Base-by-base conservation (phyloP, 2,113 vertebrate genomes). In the Marmota flaviventris region DNA sequence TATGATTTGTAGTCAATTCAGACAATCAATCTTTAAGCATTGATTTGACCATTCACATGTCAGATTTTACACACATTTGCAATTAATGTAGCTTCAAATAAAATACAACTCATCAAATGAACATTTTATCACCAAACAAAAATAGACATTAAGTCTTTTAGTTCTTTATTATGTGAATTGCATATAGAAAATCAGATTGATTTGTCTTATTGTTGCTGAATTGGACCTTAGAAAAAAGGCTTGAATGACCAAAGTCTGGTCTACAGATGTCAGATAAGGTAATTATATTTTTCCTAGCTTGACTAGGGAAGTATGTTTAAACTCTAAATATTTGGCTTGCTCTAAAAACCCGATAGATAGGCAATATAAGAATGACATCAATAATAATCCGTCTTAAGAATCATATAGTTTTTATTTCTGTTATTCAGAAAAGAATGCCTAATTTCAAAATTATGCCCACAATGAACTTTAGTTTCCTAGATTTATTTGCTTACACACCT, bases 291-390 rank as follows among this genome's bases (percentile, higher is more conserved):
- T 9, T 25, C 48, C 11, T 94, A 81, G 34, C 63, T 95, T 24
- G 84, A 37, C 37, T 53, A 42, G 18, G 56, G 37, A 78, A 70
- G 53, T 56, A 56, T 34, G 34, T 18, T 42, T 85, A 63, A 93
- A 94, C 82, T 76, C 63, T 95, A 79, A 89, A 91, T 95, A 56
- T 82, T 73, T 79, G 65, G 5, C 65, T 61, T 95, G 29, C 84
- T 75, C 53, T 88, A 39, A 73, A 39, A 45, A 24, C 17, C 65
- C 37, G 3, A 13, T 95, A 63, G 1, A 75, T 42, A 75, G 51
- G 20, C n/a, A 92, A 85, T 75, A 85, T 91, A 77, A 48, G 11
- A 94, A 69, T 94, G 63, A 14, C 70, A 27, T 93, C 34, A 81
- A 67, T 16, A 92, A 2, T 76, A 94, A 93, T 85, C 16, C 93